phyloP scores from a whole-genome alignment of 2,888 invertebrate species.

The Phymatocera aterrima region DNA sequence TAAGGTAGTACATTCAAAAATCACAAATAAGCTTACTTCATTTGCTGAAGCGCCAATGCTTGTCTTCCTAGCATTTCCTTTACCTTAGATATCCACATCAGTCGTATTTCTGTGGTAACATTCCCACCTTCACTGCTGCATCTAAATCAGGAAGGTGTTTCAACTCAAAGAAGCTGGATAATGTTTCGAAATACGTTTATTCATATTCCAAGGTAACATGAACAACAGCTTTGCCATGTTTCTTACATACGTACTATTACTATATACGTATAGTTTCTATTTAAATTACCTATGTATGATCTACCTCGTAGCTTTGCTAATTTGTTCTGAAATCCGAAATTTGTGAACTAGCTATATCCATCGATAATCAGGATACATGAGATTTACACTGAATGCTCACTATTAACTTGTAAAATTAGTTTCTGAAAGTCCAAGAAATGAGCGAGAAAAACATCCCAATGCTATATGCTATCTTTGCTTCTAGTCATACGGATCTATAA shows the following conservation, averaged over 20 bases:
- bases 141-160: slow-evolving; percentile 53
- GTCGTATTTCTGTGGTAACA: slow-evolving; percentile 53
- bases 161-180: slow-evolving; percentile 2
- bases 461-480: no score
- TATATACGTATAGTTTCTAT: not conserved
- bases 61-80: slow-evolving; percentile 77
- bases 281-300: not conserved
- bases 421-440: not conserved
- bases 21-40: slow-evolving; percentile 75
- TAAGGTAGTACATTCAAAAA: not conserved
- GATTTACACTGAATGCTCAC: not conserved
- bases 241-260: no score
- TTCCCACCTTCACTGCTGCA: slow-evolving; percentile 57
- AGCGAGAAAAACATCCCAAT: not conserved
- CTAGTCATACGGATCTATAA: not conserved
- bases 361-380: no score
- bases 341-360: not conserved
- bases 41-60: slow-evolving; percentile 79
- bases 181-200: slow-evolving; percentile 2
- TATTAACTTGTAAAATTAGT: not conserved
- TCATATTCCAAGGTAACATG: not conserved
- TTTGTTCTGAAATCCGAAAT: not conserved
- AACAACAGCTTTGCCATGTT: not conserved
- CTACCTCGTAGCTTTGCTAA: not conserved
- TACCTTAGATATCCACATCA: slow-evolving; percentile 77